These are phyloP conservation scores for Cyclopterus lumpus DNA, from an alignment of 2,797 vertebrate genomes.

Conservation along the genomic window DNA sequence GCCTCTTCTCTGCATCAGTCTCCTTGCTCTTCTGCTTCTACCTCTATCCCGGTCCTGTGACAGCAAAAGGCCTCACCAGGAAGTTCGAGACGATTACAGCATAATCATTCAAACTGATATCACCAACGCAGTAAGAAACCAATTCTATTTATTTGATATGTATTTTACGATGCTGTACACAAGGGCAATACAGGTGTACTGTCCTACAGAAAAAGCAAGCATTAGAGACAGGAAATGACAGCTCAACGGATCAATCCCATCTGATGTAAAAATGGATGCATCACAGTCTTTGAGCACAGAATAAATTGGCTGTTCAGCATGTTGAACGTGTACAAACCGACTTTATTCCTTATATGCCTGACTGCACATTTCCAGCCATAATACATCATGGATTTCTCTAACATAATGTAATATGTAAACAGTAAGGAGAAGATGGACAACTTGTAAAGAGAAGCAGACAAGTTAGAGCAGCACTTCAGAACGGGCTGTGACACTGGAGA, in stretches of 20 bases:
- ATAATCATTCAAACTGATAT: slow-evolving; percentile 41
- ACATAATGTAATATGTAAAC: slow-evolving; percentile 21
- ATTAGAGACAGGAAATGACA: background rate
- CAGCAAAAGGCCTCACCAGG: slow-evolving; percentile 11
- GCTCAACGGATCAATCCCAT: background rate
- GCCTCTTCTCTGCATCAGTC: slow-evolving; percentile 80
- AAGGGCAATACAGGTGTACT: background rate
- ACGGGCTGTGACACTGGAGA: background rate
- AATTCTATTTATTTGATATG: background rate
- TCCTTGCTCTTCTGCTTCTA: slow-evolving; percentile 80
- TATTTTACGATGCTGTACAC: background rate
- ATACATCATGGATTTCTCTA: background rate
- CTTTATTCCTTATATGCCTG: too few species aligned
- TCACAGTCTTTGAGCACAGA: background rate
- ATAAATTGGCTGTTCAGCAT: background rate
- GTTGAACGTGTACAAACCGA: background rate
- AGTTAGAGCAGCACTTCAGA: slow-evolving; percentile 4
- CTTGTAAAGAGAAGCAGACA: slow-evolving; percentile 14
- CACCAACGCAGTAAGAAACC: slow-evolving; percentile 28
- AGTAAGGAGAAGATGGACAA: background rate
- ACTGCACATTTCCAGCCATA: too few species aligned
- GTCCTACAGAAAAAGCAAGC: background rate
- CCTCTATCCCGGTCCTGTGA: slow-evolving; percentile 76
- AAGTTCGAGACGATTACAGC: slow-evolving; percentile 47
- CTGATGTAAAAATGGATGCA: background rate